phyloP scores from a whole-genome alignment of 2,888 invertebrate species.

The Micoletzkya japonica region DNA sequence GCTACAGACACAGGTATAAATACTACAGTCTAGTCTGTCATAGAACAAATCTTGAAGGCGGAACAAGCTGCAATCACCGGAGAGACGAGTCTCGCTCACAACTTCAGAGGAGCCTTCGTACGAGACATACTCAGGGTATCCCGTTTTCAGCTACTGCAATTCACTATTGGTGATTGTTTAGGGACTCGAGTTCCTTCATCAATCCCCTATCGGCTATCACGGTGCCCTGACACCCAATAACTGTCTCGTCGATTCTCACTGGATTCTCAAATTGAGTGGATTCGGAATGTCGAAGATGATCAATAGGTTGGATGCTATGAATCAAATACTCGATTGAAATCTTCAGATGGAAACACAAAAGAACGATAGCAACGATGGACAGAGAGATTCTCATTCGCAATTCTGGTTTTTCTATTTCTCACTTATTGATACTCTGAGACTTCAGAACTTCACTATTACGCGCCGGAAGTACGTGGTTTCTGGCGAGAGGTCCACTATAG shows the following conservation, averaged over 20 bases:
- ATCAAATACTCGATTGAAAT: neutral
- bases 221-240: slow-evolving; percentile 53
- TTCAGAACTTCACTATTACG: slow-evolving; percentile 58
- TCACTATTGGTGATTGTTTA: slow-evolving; percentile 30
- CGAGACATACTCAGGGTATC: slow-evolving; percentile 58
- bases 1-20: neutral
- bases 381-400: slow-evolving; percentile 55
- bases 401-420: slow-evolving; percentile 33
- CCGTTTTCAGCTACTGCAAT: neutral
- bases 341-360: slow-evolving; percentile 46
- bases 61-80: neutral
- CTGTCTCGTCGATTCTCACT: slow-evolving; percentile 59
- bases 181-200: slow-evolving; percentile 59
- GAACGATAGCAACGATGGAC: slow-evolving; percentile 44
- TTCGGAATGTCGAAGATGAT: slow-evolving; percentile 49
- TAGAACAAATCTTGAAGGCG: neutral
- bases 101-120: slow-evolving; percentile 59
- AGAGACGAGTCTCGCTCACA: slow-evolving; percentile 21
- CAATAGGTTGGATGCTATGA: slow-evolving; percentile 29
- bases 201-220: slow-evolving; percentile 50
- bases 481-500: slow-evolving; percentile 11
- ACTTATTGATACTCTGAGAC: neutral
- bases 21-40: neutral
- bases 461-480: slow-evolving; percentile 50
- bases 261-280: slow-evolving; percentile 61